Evolutionary conservation across 2,888 invertebrate genomes (phyloP).

Genomic region (Zaprionus lineosus): DNA sequence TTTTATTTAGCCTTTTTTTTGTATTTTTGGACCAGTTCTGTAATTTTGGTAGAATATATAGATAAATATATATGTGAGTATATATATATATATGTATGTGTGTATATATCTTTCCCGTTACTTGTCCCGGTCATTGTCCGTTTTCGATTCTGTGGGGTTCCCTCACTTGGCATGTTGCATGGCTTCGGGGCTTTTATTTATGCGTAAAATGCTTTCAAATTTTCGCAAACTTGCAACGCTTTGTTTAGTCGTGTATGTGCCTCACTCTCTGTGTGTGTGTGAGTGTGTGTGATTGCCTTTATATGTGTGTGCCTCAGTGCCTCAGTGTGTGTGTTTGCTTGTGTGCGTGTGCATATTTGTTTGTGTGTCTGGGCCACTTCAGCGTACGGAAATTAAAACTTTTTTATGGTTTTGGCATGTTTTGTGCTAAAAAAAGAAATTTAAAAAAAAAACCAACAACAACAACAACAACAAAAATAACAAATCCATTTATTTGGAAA

Average conservation of each 20-base stretch:
- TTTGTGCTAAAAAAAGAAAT: conserved; percentile 13
- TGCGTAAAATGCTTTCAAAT: conserved; percentile 65
- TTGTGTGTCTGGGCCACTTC: conserved; percentile 47
- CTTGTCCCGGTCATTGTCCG: conserved; percentile 50
- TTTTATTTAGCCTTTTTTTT: neutral
- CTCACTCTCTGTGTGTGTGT: conserved; percentile 19
- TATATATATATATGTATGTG: too few species aligned
- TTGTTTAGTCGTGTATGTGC: conserved; percentile 37
- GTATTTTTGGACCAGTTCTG: too few species aligned
- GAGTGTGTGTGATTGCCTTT: conserved; percentile 6
- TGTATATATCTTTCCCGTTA: too few species aligned
- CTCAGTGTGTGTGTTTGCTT: neutral
- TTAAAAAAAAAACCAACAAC: too few species aligned
- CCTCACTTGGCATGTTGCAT: conserved; percentile 47
- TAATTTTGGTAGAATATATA: too few species aligned
- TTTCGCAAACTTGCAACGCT: conserved; percentile 46
- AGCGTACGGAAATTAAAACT: conserved; percentile 64
- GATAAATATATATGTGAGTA: too few species aligned
- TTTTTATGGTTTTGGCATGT: conserved; percentile 64
- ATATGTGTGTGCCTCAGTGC: neutral
- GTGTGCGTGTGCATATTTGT: conserved; percentile 2
- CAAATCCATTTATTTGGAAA: conserved; percentile 1
- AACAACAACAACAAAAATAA: conserved; percentile 8
- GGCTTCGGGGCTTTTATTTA: conserved; percentile 63
- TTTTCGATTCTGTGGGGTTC: conserved; percentile 31